Conservation (phyloP, 2,113 vertebrate genomes). For the Oncorhynchus keta region DNA sequence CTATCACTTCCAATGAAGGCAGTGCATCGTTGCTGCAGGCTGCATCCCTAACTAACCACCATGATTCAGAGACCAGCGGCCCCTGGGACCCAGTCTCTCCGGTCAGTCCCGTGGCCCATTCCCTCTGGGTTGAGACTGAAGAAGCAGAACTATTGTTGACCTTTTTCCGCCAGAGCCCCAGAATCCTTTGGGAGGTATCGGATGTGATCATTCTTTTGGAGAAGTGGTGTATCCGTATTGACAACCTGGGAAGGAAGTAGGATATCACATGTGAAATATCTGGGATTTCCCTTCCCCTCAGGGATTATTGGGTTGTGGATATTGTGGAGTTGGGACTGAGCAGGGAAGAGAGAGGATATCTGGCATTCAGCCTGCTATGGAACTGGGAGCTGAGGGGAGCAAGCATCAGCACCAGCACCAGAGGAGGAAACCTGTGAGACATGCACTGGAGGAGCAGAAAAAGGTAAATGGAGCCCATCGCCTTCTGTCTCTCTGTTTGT, state of each 20-base stretch:
- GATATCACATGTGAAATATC: background rate
- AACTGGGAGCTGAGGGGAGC: background rate
- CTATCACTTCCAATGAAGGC: background rate
- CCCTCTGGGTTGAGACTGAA: background rate
- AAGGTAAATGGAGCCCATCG: slow-evolving; percentile 69
- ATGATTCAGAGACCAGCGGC: background rate
- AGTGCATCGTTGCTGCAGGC: background rate
- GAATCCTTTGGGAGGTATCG: background rate
- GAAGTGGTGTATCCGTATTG: background rate
- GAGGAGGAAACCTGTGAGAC: slow-evolving; percentile 76
- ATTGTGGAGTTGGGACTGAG: background rate
- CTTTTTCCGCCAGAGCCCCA: background rate
- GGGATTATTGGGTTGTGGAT: background rate
- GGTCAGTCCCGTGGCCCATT: background rate
- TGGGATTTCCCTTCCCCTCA: background rate
- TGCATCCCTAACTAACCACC: background rate
- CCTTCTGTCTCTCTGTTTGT: too few species aligned
- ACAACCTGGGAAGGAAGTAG: background rate
- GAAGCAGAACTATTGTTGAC: background rate
- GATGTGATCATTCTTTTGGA: background rate
- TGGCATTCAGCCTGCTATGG: background rate
- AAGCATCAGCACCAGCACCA: slow-evolving; percentile 66
- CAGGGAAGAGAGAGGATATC: background rate
- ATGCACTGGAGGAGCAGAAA: slow-evolving; percentile 85
- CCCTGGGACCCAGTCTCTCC: background rate